Conservation (phyloP, 1,140 invertebrate genomes). For the Eciton burchellii region DNA sequence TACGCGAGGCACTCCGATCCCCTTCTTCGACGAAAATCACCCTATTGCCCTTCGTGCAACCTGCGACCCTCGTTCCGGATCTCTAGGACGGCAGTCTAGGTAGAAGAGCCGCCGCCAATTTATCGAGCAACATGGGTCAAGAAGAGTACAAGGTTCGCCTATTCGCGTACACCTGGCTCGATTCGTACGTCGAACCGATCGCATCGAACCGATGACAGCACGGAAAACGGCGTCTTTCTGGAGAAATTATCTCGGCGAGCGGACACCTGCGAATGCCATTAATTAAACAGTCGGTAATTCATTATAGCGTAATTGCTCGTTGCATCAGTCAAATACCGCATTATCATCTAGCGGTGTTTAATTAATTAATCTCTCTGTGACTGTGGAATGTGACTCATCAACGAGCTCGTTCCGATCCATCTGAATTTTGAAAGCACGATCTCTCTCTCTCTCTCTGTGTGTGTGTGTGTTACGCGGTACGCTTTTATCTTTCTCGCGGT, state of each 20-base stretch:
- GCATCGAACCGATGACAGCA: no score
- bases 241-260: background rate
- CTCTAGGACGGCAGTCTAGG: constrained; percentile 6
- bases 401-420: constrained; percentile 18
- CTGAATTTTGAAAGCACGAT: constrained; percentile 6
- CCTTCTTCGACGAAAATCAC: constrained; percentile 27
- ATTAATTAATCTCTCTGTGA: constrained; percentile 39
- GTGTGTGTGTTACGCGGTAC: no score
- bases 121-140: constrained; percentile 33
- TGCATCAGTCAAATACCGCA: constrained; percentile 7
- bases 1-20: constrained; percentile 24
- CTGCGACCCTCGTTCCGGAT: constrained; percentile 7
- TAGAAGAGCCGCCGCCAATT: constrained; percentile 54
- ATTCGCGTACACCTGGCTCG: constrained; percentile 22
- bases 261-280: background rate
- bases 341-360: constrained; percentile 17
- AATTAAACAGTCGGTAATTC: constrained; percentile 44
- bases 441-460: background rate
- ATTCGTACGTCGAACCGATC: background rate
- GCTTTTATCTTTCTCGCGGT: background rate
- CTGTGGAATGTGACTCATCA: constrained; percentile 22
- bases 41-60: constrained; percentile 58
- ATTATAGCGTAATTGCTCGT: constrained; percentile 31
- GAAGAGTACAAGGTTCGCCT: background rate
- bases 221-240: background rate